phyloP scores from a whole-genome alignment of 2,888 invertebrate genomes.

The Andrena chrysosceles region DNA sequence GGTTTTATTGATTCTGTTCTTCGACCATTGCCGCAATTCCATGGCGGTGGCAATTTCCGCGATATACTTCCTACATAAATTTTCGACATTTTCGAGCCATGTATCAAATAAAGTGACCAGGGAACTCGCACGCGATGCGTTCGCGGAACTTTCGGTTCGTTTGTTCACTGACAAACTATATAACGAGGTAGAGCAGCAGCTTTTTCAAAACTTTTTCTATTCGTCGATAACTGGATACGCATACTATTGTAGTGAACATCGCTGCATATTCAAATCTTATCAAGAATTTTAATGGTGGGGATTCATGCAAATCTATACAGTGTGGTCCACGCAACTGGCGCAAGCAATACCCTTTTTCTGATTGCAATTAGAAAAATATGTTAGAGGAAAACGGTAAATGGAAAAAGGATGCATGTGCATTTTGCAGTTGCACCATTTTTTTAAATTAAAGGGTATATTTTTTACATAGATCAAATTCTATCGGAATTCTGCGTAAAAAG shows the following conservation, averaged over 20 bases:
- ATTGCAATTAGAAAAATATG: no score
- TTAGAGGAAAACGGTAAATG: no score
- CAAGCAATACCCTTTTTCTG: no score
- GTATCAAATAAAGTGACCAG: neutral
- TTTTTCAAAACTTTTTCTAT: constrained; percentile 12
- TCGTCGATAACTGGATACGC: neutral
- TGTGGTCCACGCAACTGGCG: no score
- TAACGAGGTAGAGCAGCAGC: neutral
- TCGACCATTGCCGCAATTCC: constrained; percentile 7
- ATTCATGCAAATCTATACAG: no score
- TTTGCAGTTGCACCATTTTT: no score
- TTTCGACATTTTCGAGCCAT: neutral
- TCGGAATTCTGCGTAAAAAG: no score
- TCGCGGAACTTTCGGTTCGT: neutral
- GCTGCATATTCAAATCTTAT: neutral
- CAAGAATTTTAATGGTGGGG: no score
- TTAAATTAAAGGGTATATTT: no score
- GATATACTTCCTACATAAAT: neutral
- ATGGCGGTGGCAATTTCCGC: neutral
- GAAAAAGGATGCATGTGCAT: no score
- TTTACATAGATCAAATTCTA: no score
- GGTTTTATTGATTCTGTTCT: constrained; percentile 37
- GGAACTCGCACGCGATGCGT: neutral
- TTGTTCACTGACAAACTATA: neutral
- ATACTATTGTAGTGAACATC: neutral